Evolutionary conservation across 2,888 invertebrate genomes (phyloP).

Genomic region (Cynaeus angustus): DNA sequence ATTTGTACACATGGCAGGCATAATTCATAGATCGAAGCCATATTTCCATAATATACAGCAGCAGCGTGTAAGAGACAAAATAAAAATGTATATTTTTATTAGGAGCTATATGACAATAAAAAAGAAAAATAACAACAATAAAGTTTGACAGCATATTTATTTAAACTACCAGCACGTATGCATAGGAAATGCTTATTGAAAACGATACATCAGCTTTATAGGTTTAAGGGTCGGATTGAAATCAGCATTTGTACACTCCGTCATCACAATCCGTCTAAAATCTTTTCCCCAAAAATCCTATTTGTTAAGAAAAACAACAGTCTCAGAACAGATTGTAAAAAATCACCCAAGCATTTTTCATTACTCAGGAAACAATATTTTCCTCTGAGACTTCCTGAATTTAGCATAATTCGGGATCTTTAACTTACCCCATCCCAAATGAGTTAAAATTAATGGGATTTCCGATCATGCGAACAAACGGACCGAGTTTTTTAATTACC

Average conservation of each 20-base stretch:
- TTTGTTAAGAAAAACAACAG: not conserved
- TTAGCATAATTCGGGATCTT: slow-evolving; percentile 7
- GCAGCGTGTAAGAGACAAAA: slow-evolving; percentile 53
- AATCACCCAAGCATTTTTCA: not conserved
- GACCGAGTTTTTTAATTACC: slow-evolving; percentile 67
- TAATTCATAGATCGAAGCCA: slow-evolving; percentile 50
- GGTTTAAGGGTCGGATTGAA: slow-evolving; percentile 51
- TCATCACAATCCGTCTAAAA: slow-evolving; percentile 35
- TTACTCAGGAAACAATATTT: not conserved
- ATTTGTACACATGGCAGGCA: slow-evolving; percentile 50
- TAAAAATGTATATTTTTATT: slow-evolving; percentile 54
- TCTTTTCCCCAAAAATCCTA: slow-evolving; percentile 18
- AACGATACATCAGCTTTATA: slow-evolving; percentile 65
- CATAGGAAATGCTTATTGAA: slow-evolving; percentile 65
- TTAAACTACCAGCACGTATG: slow-evolving; percentile 60
- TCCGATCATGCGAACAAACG: slow-evolving; percentile 66
- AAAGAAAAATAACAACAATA: slow-evolving; percentile 66
- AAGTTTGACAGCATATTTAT: slow-evolving; percentile 66
- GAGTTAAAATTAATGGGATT: slow-evolving; percentile 65
- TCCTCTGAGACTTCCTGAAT: slow-evolving; percentile 18
- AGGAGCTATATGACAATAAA: slow-evolving; percentile 62
- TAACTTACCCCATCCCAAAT: slow-evolving; percentile 36
- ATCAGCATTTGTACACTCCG: slow-evolving; percentile 41
- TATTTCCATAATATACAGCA: slow-evolving; percentile 49
- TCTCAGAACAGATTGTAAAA: not conserved